phyloP scores from a whole-genome alignment of 2,113 vertebrate genomes.

The Nothoprocta perdicaria region DNA sequence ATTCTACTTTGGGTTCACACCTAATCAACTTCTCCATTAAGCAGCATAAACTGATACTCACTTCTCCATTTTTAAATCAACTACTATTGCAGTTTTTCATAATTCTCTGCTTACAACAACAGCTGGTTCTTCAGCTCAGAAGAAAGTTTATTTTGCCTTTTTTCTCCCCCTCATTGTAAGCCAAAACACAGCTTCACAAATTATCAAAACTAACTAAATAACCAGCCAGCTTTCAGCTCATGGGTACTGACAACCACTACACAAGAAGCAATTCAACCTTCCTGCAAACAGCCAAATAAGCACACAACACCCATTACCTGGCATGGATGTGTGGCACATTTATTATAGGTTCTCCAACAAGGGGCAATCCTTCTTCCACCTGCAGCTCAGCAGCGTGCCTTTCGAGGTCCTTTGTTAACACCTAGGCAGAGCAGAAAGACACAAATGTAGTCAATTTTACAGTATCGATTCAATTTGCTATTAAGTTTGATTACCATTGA shows the following conservation, averaged over 20 bases:
- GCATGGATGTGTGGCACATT: conserved; percentile 91
- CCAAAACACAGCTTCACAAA: accelerated
- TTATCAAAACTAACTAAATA: not conserved
- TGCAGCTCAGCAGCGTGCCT: conserved; percentile 89
- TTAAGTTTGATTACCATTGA: no score
- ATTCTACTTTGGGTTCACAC: not conserved
- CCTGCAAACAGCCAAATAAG: not conserved
- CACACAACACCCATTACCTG: conserved; percentile 75
- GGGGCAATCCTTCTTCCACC: conserved; percentile 85
- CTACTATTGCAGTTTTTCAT: accelerated
- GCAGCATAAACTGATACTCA: not conserved
- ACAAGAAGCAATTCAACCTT: not conserved
- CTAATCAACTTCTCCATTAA: not conserved
- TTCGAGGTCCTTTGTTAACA: conserved; percentile 93
- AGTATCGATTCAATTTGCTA: not conserved
- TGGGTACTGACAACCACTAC: not conserved
- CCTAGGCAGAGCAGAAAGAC: conserved; percentile 73
- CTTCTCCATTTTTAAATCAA: not conserved
- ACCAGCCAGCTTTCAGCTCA: not conserved
- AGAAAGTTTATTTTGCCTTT: not conserved
- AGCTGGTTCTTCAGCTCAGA: not conserved
- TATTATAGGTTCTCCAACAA: conserved; percentile 83
- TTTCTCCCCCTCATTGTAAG: accelerated
- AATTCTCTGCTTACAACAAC: not conserved
- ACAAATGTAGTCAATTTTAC: not conserved